These are phyloP conservation scores for Microtus pennsylvanicus DNA, from an alignment of 2,113 vertebrate genomes.

Conservation along the genomic window DNA sequence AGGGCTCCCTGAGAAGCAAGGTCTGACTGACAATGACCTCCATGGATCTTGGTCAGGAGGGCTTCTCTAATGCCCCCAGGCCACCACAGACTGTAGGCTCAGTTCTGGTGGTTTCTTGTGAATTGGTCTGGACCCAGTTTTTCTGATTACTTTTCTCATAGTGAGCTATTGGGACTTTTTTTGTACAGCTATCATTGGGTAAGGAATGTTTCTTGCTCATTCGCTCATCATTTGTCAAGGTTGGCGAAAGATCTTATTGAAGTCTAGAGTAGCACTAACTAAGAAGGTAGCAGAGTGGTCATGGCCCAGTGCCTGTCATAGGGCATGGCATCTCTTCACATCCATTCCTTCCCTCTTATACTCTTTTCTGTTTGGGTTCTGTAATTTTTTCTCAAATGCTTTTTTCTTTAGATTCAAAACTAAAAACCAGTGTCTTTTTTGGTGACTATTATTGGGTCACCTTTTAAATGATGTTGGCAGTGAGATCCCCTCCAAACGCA, in stretches of 20 bases:
- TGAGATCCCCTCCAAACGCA: neutral
- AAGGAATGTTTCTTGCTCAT: constrained; percentile 32
- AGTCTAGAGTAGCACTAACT: constrained; percentile 27
- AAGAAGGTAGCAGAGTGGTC: neutral
- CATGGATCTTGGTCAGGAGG: constrained; percentile 50
- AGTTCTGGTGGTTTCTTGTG: constrained; percentile 26
- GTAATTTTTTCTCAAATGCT: neutral
- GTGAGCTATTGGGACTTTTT: neutral
- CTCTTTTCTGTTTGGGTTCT: neutral
- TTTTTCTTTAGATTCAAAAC: constrained; percentile 41
- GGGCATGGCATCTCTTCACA: neutral
- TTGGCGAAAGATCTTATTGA: constrained; percentile 22
- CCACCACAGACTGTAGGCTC: constrained; percentile 44
- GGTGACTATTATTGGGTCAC: neutral
- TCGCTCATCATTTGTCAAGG: neutral
- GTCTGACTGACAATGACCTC: constrained; percentile 4
- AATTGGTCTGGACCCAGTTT: constrained; percentile 54
- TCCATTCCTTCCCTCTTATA: neutral
- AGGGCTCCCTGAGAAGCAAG: constrained; percentile 18
- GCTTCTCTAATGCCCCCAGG: neutral
- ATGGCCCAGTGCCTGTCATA: neutral
- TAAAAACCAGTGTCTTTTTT: constrained; percentile 29
- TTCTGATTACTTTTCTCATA: constrained; percentile 50
- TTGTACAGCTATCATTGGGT: constrained; percentile 20
- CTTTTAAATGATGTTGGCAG: neutral